Percentiles rank a stretch among this genome's conserved stretches.
Evolutionary conservation across 2,797 vertebrate genomes (phyloP).

Genomic region (Odontamblyopus rebecca): DNA sequence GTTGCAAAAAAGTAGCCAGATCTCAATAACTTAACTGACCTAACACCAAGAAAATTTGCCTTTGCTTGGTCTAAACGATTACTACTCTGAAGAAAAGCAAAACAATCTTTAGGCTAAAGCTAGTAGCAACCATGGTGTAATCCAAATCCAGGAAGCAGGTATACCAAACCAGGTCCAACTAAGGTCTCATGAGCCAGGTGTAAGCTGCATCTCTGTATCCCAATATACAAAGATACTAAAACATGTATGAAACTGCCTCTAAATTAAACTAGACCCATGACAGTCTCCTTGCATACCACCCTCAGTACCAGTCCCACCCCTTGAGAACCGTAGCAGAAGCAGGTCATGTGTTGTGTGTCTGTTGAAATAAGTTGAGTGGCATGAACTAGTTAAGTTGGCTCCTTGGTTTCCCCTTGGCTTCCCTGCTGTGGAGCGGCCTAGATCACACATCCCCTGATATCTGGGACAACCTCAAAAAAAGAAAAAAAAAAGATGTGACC

Average conservation of each 20-base stretch:
- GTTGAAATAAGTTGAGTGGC: conserved; percentile 64
- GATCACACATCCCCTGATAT: conserved; percentile 63
- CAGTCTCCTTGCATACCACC: not conserved
- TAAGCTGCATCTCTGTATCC: too few relatives aligned
- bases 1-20: too few relatives aligned
- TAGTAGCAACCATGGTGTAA: not conserved
- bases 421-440: conserved; percentile 61
- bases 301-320: not conserved
- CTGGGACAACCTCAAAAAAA: conserved; percentile 61
- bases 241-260: not conserved
- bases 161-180: not conserved
- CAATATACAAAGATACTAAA: not conserved
- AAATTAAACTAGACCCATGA: too few relatives aligned
- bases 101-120: not conserved
- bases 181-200: not conserved
- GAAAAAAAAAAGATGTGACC: conserved; percentile 38
- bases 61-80: not conserved
- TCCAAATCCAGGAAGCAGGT: not conserved
- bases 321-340: conserved; percentile 31
- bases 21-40: too few relatives aligned
- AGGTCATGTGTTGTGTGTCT: conserved; percentile 52
- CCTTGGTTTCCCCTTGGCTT: conserved; percentile 66
- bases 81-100: not conserved
- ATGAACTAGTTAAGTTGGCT: conserved; percentile 73
- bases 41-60: not conserved